A percentile compares a stretch with the other conserved stretches of the same genome.
Conservation (phyloP, 2,113 vertebrate species). For the Sterna hirundo region DNA sequence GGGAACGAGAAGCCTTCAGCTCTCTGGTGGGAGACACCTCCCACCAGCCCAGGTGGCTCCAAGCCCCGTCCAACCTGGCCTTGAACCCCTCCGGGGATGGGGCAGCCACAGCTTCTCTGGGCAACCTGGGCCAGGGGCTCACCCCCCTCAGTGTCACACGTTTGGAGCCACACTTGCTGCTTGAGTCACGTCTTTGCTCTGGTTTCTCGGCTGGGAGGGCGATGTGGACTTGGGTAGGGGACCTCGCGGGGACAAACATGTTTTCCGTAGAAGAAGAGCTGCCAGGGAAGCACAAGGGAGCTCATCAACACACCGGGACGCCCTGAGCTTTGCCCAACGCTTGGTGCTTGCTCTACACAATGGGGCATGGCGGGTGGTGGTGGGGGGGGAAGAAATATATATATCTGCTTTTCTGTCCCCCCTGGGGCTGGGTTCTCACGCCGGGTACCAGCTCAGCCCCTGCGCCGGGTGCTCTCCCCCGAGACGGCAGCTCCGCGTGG, state of each 20-base stretch:
- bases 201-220: not conserved
- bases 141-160: not conserved
- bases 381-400: too few relatives aligned
- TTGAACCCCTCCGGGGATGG: not conserved
- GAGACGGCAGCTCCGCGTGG: not conserved
- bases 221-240: not conserved
- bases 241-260: accelerated
- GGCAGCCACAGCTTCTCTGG: not conserved
- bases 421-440: not conserved
- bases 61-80: not conserved
- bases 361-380: too few relatives aligned
- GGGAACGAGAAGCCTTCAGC: not conserved
- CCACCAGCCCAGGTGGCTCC: not conserved
- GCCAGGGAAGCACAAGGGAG: accelerated
- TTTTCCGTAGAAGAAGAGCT: not conserved
- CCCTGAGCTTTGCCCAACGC: not conserved
- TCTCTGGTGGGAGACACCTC: not conserved
- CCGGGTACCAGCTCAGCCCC: not conserved
- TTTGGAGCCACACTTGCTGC: not conserved
- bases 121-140: not conserved
- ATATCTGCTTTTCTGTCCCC: accelerated
- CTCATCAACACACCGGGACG: accelerated
- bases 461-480: not conserved
- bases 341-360: accelerated
- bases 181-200: accelerated